Base-by-base conservation (phyloP, 2,113 vertebrate species). In the Pagrus major region DNA sequence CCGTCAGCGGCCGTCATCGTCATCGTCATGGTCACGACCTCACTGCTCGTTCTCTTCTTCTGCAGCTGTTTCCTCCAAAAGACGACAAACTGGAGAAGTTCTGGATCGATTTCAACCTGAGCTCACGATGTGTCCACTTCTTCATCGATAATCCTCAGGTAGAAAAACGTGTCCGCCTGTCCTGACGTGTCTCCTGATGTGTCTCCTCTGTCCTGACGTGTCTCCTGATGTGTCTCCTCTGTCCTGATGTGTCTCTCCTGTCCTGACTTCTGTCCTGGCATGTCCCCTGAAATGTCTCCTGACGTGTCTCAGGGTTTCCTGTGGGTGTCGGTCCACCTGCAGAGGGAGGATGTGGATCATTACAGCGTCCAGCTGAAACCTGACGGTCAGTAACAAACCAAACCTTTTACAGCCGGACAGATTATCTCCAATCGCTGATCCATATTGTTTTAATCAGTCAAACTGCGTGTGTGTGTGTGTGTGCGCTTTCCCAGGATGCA, bases 21-120 rank as follows among this genome's bases (percentile, higher is more conserved):
- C 55, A 5, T 1, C 25, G 9, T 9, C 18, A 3, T 8, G 0
- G n/a, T n/a, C n/a, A n/a, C 3, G 1, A 15, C 3, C 5, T 23
- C 1, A 29, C 21, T 6, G 25, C 18, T 2, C 27, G 5, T 31
- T 10, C 51, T 49, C 27, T 35, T 68, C 41, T 69, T 6, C 61
- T 75, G 12, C 83, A 99, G 98, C 90, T 98, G 72, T 95, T 93
- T 79, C 96, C 94, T 68, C 98, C 97, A 1, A 84, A 91, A 0
- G 97, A 98, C 18, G 96, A 97, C 23, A 96, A 96, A 33, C 87
- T 98, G 73, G 95, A 97, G 9, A 68, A 95, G 47, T 99, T 98
- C 85, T 99, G 98, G 98, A 94, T 99, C 0, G 97, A 99, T 74
- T 99, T 99, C 76, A 99, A 99, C 1, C 1, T 88, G 0, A 95